Base-by-base conservation (phyloP, 2,888 invertebrate species). In the Alloscopus bannaensis region DNA sequence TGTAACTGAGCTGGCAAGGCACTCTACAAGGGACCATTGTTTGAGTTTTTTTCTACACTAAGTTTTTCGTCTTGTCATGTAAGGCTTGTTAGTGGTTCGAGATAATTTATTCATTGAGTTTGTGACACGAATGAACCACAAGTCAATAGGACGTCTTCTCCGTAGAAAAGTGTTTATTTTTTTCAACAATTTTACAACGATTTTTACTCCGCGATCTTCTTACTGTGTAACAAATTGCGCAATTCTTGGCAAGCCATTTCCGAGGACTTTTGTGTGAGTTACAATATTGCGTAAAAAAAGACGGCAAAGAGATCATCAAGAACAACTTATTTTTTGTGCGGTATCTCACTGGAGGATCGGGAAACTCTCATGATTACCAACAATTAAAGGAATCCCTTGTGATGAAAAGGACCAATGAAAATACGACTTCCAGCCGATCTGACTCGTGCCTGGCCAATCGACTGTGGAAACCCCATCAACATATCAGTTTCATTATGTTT, bases 391-490 rank as follows among this genome's bases (percentile, higher is more conserved):
- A 24, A 66, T 65, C 11, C 40, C 40, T n/a, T 28, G 18, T 45
- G 45, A 40, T 64, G 28, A 20, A 45, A n/a, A n/a, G 29, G 28
- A 24, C 78, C 78, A 78, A 78, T 78, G 71, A 64, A 78, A 78
- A 52, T 59, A 64, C 55, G 65, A 57, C 65, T 62, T 28, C 45
- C 40, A 20, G 50, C 60, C 26, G 57, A 31, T 22, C 50, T 47
- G 65, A 78, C 78, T 78, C 78, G 78, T 78, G 78, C 78, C 78
- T 62, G 40, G 31, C 78, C 71, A 78, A 78, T 78, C 47, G 70
- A 78, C 71, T 71, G n/a, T n/a, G 78, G 65, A 71, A n/a, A 57
- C 65, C 50, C 40, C 36, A 64, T 64, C 47, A 71, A 28, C n/a
- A n/a, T n/a, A n/a, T n/a, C n/a, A n/a, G n/a, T n/a, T n/a, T n/a